Percentiles rank a stretch among this genome's conserved stretches.
These are phyloP conservation scores for Atta cephalotes DNA, from an alignment of 1,140 invertebrate species.

Conservation along the genomic window DNA sequence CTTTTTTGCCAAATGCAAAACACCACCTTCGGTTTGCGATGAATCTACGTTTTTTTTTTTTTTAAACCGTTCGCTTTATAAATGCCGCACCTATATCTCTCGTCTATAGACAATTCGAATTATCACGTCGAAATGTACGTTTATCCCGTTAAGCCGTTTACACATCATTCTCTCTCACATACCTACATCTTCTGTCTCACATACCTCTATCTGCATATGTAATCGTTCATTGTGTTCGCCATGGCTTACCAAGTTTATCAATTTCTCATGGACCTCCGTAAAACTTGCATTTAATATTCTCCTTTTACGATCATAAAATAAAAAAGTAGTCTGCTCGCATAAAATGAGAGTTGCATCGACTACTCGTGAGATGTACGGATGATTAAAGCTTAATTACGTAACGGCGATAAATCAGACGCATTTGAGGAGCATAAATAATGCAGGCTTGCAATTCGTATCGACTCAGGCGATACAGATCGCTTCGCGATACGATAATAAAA, in stretches of 20 bases:
- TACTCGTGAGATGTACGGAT: not conserved
- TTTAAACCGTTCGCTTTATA: not conserved
- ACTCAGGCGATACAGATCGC: not conserved
- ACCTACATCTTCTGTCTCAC: not conserved
- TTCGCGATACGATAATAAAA: conserved; percentile 16
- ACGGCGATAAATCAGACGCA: conserved; percentile 27
- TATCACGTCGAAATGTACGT: conserved; percentile 43
- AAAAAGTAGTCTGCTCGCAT: not conserved
- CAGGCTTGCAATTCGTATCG: not conserved
- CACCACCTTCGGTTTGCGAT: not conserved
- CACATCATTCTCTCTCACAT: not conserved
- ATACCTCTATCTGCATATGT: too few relatives aligned
- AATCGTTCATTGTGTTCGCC: not conserved
- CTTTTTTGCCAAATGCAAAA: not conserved
- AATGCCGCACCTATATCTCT: conserved; percentile 19
- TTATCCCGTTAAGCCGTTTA: conserved; percentile 11
- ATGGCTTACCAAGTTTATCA: conserved; percentile 8
- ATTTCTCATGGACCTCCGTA: conserved; percentile 14
- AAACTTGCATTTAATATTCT: conserved; percentile 17
- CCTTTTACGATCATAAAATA: not conserved
- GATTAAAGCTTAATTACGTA: conserved; percentile 38
- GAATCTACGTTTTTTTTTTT: not conserved
- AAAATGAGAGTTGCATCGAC: not conserved
- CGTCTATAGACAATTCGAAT: conserved; percentile 14
- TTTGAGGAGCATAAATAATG: conserved; percentile 7